A percentile compares a stretch with the other conserved stretches of the same genome.
Evolutionary conservation across 2,797 vertebrate genomes (phyloP).

Genomic region (Botia almorhae): DNA sequence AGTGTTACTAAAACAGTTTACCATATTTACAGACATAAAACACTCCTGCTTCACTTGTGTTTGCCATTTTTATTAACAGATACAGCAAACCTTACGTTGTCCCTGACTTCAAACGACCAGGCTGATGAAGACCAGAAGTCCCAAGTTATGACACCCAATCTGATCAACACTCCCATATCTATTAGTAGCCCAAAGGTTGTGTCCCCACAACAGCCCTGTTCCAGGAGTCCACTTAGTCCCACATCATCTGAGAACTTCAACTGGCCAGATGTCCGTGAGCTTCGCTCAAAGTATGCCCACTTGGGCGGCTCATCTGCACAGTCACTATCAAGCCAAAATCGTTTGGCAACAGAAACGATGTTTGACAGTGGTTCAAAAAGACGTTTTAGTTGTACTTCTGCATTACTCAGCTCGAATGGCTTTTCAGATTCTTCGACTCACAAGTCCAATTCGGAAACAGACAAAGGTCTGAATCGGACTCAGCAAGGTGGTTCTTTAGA

Average conservation of each 20-base stretch:
- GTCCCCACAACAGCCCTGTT: slow-evolving; percentile 46
- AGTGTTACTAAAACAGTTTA: too few species aligned
- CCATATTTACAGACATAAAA: too few species aligned
- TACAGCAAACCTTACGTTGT: slow-evolving; percentile 65
- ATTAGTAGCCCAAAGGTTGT: slow-evolving; percentile 43
- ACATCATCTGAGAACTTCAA: slow-evolving; percentile 75
- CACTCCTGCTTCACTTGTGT: not conserved
- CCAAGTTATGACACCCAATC: slow-evolving; percentile 13
- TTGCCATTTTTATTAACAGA: slow-evolving; percentile 66
- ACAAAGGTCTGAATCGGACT: slow-evolving; percentile 41
- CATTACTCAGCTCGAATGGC: not conserved
- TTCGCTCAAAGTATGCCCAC: slow-evolving; percentile 80
- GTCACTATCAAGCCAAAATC: slow-evolving; percentile 63
- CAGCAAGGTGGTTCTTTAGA: slow-evolving; percentile 66
- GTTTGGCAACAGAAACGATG: not conserved
- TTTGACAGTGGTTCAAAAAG: slow-evolving; percentile 56
- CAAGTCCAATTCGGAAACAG: not conserved
- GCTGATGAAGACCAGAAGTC: slow-evolving; percentile 56
- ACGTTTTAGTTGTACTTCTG: slow-evolving; percentile 62
- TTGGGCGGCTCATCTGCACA: slow-evolving; percentile 29
- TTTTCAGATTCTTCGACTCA: not conserved
- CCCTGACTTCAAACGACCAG: slow-evolving; percentile 57
- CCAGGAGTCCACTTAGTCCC: slow-evolving; percentile 71
- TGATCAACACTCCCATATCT: slow-evolving; percentile 19
- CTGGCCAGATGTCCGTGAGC: slow-evolving; percentile 89